Evolutionary conservation across 2,113 vertebrate species (phyloP).

Genomic region (Cathartes aura): DNA sequence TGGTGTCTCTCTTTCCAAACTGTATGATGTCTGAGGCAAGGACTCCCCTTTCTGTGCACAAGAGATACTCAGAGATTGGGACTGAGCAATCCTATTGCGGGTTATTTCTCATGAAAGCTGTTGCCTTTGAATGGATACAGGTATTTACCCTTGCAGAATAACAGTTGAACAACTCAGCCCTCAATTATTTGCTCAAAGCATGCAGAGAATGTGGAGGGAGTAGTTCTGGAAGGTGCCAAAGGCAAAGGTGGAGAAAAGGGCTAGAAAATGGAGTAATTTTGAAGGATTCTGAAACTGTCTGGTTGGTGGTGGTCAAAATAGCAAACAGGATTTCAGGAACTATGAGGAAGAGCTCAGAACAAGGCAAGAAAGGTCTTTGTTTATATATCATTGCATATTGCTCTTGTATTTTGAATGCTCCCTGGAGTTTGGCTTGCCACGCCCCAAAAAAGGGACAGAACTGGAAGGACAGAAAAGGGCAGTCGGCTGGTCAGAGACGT

Average conservation of each 20-base stretch:
- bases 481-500: fast-evolving
- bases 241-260: neutral
- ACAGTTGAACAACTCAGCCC: neutral
- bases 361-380: neutral
- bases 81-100: neutral
- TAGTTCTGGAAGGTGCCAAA: constrained; percentile 6
- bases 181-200: constrained; percentile 2
- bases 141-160: neutral
- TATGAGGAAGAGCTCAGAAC: neutral
- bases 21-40: neutral
- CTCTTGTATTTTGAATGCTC: neutral
- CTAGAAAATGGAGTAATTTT: neutral
- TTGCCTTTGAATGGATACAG: neutral
- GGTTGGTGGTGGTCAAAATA: neutral
- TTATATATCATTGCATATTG: neutral
- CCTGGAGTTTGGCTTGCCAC: neutral
- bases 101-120: neutral
- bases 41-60: neutral
- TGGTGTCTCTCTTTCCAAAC: neutral
- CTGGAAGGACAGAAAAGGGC: neutral
- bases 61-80: neutral
- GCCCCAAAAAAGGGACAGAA: neutral
- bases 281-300: neutral
- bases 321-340: neutral
- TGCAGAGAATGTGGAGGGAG: neutral